A percentile compares a stretch with the other conserved stretches of the same genome.
Evolutionary conservation across 2,113 vertebrate species (phyloP).

Genomic region (Megaleporinus macrocephalus): DNA sequence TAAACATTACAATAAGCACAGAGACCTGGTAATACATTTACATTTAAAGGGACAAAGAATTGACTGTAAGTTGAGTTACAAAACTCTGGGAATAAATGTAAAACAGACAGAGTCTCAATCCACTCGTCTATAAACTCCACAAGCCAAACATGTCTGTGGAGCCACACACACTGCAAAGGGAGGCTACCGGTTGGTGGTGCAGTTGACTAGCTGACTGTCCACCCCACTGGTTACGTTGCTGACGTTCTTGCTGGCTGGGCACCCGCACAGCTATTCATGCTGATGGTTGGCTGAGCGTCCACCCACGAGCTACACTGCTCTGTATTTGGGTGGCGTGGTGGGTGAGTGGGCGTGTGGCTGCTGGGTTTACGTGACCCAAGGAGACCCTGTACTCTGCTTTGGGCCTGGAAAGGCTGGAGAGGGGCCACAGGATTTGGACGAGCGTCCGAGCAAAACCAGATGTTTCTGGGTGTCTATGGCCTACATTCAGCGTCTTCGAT

Average conservation of each 20-base stretch:
- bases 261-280: not conserved
- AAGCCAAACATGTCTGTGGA: not conserved
- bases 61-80: too few species aligned
- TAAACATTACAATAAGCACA: too few species aligned
- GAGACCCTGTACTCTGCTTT: constrained; percentile 29
- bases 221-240: not conserved
- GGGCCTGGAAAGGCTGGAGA: constrained; percentile 28
- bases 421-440: constrained; percentile 39
- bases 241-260: not conserved
- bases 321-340: constrained; percentile 15
- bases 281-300: not conserved
- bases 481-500: constrained; percentile 22
- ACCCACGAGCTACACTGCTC: not conserved
- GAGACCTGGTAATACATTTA: too few species aligned
- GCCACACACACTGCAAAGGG: not conserved
- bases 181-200: not conserved
- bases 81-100: too few species aligned
- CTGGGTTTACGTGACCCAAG: constrained; percentile 43
- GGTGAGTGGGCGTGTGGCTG: constrained; percentile 29
- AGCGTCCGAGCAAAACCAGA: constrained; percentile 49
- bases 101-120: not conserved
- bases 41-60: too few species aligned
- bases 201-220: not conserved
- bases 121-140: not conserved
- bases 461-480: constrained; percentile 49